Conservation (phyloP, 2,888 invertebrate genomes). For the Nebria brevicollis region DNA sequence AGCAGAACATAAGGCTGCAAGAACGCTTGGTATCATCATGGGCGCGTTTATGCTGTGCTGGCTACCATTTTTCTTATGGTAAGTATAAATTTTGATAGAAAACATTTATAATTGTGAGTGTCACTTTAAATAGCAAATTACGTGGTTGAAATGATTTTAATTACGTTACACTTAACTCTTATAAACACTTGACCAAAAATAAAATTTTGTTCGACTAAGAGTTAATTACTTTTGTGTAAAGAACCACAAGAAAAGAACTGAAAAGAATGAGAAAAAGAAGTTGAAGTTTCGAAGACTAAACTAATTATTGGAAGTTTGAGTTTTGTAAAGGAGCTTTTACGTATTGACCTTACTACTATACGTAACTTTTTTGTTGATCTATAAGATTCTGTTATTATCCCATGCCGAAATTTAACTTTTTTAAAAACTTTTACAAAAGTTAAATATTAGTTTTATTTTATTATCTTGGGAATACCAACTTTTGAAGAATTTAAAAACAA, state of each 20-base stretch:
- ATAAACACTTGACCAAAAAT: neutral
- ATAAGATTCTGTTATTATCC: neutral
- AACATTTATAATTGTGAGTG: neutral
- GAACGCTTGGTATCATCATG: slow-evolving; percentile 96
- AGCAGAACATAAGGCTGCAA: slow-evolving; percentile 91
- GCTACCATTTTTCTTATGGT: slow-evolving; percentile 97
- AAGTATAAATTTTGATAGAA: slow-evolving; percentile 59
- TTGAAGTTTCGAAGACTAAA: neutral
- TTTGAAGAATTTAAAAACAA: neutral
- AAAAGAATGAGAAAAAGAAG: neutral
- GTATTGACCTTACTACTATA: neutral
- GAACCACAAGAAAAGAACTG: neutral
- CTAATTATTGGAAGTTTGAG: neutral
- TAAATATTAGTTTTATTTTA: neutral
- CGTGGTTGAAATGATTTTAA: slow-evolving; percentile 15
- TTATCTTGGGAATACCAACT: neutral
- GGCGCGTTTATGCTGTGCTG: slow-evolving; percentile 95
- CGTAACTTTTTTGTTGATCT: neutral
- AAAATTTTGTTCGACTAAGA: neutral
- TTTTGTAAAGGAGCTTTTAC: neutral
- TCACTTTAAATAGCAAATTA: neutral
- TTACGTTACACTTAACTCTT: neutral
- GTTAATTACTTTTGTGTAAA: neutral
- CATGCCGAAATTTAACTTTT: neutral
- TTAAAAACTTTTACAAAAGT: neutral